These are phyloP conservation scores for Dichetophora obliterata DNA, from an alignment of 2,888 invertebrate species.

Conservation along the genomic window DNA sequence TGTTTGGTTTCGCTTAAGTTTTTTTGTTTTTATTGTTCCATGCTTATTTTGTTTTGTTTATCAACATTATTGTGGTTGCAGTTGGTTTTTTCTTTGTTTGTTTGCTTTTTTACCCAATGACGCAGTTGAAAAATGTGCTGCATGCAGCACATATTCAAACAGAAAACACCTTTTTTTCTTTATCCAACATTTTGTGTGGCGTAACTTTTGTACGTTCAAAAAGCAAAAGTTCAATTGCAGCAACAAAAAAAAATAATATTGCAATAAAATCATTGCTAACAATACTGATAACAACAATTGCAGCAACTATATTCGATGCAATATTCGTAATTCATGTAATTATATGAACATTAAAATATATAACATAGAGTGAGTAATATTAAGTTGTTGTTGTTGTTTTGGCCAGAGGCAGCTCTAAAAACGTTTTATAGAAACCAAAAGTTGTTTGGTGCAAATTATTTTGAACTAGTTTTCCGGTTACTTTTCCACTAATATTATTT, in stretches of 20 bases:
- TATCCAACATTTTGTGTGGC: background rate
- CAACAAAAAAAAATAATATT: background rate
- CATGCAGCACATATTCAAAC: background rate
- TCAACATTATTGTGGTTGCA: background rate
- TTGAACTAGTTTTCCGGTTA: background rate
- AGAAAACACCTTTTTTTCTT: slow-evolving; percentile 8
- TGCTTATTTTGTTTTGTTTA: background rate
- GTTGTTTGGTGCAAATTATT: background rate
- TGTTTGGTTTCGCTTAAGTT: background rate
- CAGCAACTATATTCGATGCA: background rate
- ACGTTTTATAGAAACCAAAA: too few relatives aligned
- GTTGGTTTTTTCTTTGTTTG: background rate
- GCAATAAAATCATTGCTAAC: background rate
- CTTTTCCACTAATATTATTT: too few relatives aligned
- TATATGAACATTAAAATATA: background rate
- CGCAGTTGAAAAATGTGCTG: background rate
- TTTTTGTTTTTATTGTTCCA: background rate
- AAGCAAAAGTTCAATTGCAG: background rate
- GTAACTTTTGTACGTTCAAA: background rate
- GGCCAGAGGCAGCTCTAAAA: too few relatives aligned
- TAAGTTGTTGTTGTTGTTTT: too few relatives aligned
- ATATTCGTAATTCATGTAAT: background rate
- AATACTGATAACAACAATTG: background rate
- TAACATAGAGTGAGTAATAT: background rate
- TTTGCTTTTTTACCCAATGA: background rate